These are phyloP conservation scores for Menidia beryllina DNA, from an alignment of 2,113 vertebrate species.

Conservation along the genomic window DNA sequence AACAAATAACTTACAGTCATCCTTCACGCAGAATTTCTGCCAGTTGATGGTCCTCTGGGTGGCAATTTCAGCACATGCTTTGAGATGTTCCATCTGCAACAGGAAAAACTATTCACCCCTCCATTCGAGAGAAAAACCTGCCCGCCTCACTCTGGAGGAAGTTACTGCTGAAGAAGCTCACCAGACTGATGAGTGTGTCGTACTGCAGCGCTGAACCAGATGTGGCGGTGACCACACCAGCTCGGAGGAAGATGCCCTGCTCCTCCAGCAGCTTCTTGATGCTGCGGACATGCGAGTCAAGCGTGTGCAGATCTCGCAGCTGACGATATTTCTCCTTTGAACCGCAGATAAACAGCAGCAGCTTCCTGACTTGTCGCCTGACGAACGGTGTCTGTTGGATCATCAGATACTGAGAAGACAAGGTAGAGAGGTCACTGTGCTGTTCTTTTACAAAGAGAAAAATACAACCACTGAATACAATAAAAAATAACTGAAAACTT, in stretches of 20 bases:
- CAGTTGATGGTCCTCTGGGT: slow-evolving; percentile 96
- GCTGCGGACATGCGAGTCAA: slow-evolving; percentile 93
- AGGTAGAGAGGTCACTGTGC: background rate
- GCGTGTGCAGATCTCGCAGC: slow-evolving; percentile 93
- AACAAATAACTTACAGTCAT: slow-evolving; percentile 92
- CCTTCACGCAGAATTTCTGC: slow-evolving; percentile 99
- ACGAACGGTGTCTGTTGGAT: slow-evolving; percentile 98
- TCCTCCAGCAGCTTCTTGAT: slow-evolving; percentile 98
- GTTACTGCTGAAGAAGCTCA: slow-evolving; percentile 67
- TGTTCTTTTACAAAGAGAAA: background rate
- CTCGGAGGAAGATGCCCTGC: slow-evolving; percentile 95
- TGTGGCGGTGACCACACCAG: slow-evolving; percentile 92
- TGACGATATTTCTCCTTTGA: slow-evolving; percentile 99
- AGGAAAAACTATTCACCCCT: slow-evolving; percentile 13
- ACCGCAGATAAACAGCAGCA: slow-evolving; percentile 97
- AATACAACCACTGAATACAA: background rate
- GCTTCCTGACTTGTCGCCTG: slow-evolving; percentile 95
- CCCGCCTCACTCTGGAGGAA: no score
- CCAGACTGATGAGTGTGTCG: slow-evolving; percentile 95
- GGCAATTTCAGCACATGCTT: slow-evolving; percentile 98
- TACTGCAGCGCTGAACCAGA: slow-evolving; percentile 97
- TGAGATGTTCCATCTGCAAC: slow-evolving; percentile 96
- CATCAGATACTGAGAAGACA: slow-evolving; percentile 91
- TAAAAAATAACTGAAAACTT: background rate
- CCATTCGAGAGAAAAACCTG: background rate